Evolutionary conservation across 1,140 invertebrate species (phyloP).

Genomic region (Lepidurus packardi): DNA sequence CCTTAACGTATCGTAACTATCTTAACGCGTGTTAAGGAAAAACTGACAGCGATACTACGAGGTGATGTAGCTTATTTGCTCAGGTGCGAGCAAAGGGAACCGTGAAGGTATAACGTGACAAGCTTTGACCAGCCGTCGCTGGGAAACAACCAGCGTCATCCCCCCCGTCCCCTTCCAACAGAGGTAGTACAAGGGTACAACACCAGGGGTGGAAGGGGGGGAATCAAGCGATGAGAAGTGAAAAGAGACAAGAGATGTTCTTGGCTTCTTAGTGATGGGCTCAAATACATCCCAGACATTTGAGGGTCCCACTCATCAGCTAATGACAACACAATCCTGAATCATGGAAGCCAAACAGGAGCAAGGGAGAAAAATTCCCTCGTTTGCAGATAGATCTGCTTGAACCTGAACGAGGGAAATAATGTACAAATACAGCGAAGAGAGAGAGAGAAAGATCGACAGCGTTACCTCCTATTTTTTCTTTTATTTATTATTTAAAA

Average conservation of each 20-base stretch:
- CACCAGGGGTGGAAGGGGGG: background rate
- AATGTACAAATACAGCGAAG: too few species aligned
- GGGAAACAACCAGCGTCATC: slow-evolving; percentile 6
- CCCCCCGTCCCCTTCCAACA: background rate
- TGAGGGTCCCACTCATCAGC: slow-evolving; percentile 7
- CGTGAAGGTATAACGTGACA: background rate
- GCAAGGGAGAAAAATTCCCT: background rate
- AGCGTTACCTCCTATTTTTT: too few species aligned
- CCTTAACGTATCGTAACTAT: too few species aligned
- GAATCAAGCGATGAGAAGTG: slow-evolving; percentile 6
- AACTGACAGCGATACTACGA: background rate
- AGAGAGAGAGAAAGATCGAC: too few species aligned
- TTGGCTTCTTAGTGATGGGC: background rate
- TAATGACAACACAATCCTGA: background rate
- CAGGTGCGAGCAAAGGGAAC: slow-evolving; percentile 20
- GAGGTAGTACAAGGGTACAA: too few species aligned
- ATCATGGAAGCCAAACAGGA: background rate
- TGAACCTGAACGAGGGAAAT: too few species aligned
- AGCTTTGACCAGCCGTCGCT: background rate
- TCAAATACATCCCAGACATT: slow-evolving; percentile 9
- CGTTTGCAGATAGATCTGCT: too few species aligned
- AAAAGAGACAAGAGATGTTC: background rate
- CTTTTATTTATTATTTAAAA: too few species aligned
- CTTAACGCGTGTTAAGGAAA: too few species aligned
- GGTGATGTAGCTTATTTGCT: slow-evolving; percentile 4